Evolutionary conservation across 2,113 vertebrate species (phyloP).

Genomic region (Neodon shergylaensis): DNA sequence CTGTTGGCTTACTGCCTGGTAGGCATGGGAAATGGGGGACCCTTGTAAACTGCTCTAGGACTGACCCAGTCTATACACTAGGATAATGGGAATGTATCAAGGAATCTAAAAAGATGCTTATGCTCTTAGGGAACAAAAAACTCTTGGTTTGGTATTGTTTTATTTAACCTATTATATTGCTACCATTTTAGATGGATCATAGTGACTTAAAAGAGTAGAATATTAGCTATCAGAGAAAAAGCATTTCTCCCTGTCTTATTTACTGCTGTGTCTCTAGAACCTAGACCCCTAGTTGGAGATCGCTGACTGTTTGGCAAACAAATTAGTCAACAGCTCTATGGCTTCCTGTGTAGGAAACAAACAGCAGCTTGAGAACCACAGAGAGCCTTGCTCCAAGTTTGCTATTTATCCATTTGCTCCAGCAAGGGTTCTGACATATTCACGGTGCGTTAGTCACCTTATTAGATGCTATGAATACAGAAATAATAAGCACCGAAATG

Average conservation of each 20-base stretch:
- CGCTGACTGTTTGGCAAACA: background rate
- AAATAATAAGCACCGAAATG: constrained; percentile 20
- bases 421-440: background rate
- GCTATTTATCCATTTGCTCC: constrained; percentile 28
- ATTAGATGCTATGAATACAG: background rate
- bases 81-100: background rate
- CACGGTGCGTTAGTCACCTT: background rate
- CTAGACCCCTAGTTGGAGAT: background rate
- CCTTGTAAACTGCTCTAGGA: background rate
- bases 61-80: background rate
- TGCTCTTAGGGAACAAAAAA: background rate
- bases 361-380: background rate
- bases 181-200: background rate
- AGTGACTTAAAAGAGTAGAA: background rate
- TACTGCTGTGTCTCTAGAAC: background rate
- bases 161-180: background rate
- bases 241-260: background rate
- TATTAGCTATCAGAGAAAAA: background rate
- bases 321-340: background rate
- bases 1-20: background rate
- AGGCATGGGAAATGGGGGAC: background rate
- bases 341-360: background rate
- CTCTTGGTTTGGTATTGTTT: background rate
- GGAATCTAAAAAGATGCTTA: background rate
- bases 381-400: background rate